Percentiles rank a stretch among this genome's conserved stretches.
Conservation (phyloP, 2,797 vertebrate genomes). For the Tangara arthus region DNA sequence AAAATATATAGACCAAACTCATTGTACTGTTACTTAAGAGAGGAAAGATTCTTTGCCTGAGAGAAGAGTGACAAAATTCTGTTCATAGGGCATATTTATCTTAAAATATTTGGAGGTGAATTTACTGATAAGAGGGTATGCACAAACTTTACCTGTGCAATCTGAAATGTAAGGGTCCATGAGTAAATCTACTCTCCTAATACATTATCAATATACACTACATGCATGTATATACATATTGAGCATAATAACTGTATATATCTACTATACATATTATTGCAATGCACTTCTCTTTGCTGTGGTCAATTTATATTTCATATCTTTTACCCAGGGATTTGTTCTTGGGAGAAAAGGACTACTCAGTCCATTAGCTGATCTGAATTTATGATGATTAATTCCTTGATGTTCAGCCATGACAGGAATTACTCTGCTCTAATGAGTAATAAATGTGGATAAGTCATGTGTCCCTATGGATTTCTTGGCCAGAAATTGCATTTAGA, state of each 20-base stretch:
- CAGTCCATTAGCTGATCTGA: constrained; percentile 79
- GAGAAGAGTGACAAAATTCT: not conserved
- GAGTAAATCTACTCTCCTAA: not conserved
- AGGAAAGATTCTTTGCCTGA: not conserved
- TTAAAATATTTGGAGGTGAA: not conserved
- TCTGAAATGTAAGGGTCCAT: not conserved
- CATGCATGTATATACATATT: not conserved
- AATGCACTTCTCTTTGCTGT: constrained; percentile 12
- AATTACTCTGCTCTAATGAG: constrained; percentile 84
- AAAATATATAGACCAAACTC: not conserved
- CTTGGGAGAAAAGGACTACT: constrained; percentile 68
- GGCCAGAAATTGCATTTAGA: constrained; percentile 81
- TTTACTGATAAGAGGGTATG: not conserved
- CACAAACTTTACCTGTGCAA: not conserved
- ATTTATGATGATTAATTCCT: constrained; percentile 83
- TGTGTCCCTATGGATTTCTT: constrained; percentile 78
- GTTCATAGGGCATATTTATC: not conserved
- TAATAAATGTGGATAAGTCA: constrained; percentile 82
- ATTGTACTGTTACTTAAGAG: not conserved
- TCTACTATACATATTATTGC: not conserved
- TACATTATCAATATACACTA: not conserved
- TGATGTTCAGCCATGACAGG: constrained; percentile 81
- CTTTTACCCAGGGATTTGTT: constrained; percentile 69
- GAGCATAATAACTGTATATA: not conserved
- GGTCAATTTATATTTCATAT: constrained; percentile 71